These are phyloP conservation scores for Ephialtes manifestator DNA, from an alignment of 2,888 invertebrate species.

Conservation along the genomic window DNA sequence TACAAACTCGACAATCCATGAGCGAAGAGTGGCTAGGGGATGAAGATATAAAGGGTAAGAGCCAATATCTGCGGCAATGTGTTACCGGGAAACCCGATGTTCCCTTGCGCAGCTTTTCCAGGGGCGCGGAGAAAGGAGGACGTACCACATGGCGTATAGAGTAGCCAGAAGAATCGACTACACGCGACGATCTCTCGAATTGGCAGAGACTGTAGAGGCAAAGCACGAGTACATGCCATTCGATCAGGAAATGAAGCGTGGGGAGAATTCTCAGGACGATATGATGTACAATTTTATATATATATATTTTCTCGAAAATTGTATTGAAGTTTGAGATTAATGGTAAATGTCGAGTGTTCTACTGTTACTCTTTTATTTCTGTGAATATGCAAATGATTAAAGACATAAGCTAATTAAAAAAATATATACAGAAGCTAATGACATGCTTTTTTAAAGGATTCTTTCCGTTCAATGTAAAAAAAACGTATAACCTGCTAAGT, in stretches of 20 bases:
- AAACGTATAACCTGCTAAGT: too few species aligned
- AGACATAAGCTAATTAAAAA: too few species aligned
- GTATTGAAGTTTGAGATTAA: not conserved
- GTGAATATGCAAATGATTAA: too few species aligned
- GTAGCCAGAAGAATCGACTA: constrained; percentile 13
- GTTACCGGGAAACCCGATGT: constrained; percentile 55
- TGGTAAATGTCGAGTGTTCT: too few species aligned
- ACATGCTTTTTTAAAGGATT: too few species aligned
- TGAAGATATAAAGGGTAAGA: constrained; percentile 55
- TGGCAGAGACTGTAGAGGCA: not conserved
- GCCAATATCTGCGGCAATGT: constrained; percentile 66
- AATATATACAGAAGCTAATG: too few species aligned
- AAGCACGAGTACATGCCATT: constrained; percentile 1
- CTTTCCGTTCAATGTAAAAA: too few species aligned
- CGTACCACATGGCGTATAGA: constrained; percentile 14
- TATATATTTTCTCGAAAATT: not conserved
- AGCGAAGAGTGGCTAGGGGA: constrained; percentile 35
- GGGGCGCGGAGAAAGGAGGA: not conserved
- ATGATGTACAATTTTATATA: not conserved
- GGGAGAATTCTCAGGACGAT: not conserved
- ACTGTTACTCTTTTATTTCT: too few species aligned
- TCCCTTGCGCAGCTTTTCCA: constrained; percentile 17
- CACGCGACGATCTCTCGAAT: constrained; percentile 6
- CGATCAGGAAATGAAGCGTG: not conserved
- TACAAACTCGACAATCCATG: not conserved